These are phyloP conservation scores for Mimachlamys varia DNA, from an alignment of 2,888 invertebrate species.

Conservation along the genomic window DNA sequence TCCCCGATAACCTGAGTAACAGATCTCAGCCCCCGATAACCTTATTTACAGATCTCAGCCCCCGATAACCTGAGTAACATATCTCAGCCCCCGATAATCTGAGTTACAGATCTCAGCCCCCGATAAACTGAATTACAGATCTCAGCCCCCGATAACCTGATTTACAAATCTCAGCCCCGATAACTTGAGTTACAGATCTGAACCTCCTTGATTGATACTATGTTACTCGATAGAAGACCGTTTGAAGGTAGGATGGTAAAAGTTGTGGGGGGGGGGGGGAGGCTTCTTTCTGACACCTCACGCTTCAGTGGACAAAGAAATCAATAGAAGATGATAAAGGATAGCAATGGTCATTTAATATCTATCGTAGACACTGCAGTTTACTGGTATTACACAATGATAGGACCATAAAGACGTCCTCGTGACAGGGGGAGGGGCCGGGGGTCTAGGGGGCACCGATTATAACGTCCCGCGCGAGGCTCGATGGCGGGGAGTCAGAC, in stretches of 20 bases:
- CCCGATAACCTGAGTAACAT: too few relatives aligned
- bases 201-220: too few relatives aligned
- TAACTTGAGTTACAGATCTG: not conserved
- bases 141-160: too few relatives aligned
- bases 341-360: too few relatives aligned
- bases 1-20: too few relatives aligned
- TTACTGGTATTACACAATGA: constrained; percentile 8
- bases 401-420: constrained; percentile 1
- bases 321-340: not conserved
- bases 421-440: constrained; percentile 19
- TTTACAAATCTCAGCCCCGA: too few relatives aligned
- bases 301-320: not conserved
- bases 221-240: not conserved
- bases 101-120: too few relatives aligned
- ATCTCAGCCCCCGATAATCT: too few relatives aligned
- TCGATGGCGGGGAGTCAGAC: not conserved
- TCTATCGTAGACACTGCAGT: too few relatives aligned
- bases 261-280: not conserved
- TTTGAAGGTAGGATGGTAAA: not conserved
- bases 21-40: too few relatives aligned
- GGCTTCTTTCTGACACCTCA: not conserved
- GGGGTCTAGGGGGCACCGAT: constrained; percentile 23
- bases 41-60: not conserved
- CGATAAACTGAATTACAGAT: too few relatives aligned
- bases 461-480: not conserved